phyloP scores from a whole-genome alignment of 2,888 invertebrate genomes.

The Drosophila nr. perissopoda region DNA sequence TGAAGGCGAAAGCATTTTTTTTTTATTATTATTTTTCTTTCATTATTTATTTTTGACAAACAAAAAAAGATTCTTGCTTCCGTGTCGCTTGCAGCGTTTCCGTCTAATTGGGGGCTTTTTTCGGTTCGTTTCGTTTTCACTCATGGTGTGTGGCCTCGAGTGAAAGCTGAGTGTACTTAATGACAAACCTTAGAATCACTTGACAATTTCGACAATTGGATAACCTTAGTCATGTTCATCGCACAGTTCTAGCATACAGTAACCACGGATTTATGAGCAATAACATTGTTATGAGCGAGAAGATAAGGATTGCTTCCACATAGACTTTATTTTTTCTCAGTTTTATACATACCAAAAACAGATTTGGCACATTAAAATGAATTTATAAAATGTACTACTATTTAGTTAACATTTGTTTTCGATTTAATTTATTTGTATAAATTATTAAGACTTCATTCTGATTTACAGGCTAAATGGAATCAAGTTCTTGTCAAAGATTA shows the following conservation, averaged over 20 bases:
- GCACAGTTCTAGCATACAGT: not conserved
- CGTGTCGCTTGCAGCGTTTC: slow-evolving; percentile 25
- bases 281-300: not conserved
- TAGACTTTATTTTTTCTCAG: not conserved
- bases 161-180: slow-evolving; percentile 36
- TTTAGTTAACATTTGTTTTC: not conserved
- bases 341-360: not conserved
- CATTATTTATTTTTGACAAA: not conserved
- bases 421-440: not conserved
- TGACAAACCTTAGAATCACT: slow-evolving; percentile 24
- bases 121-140: slow-evolving; percentile 17
- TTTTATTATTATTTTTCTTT: not conserved
- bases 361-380: not conserved
- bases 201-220: slow-evolving; percentile 10
- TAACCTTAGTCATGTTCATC: slow-evolving; percentile 10
- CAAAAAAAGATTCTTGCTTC: slow-evolving; percentile 33
- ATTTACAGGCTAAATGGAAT: not conserved
- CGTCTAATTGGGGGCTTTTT: slow-evolving; percentile 12
- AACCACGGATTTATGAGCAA: not conserved
- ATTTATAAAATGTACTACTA: not conserved
- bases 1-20: slow-evolving; percentile 49
- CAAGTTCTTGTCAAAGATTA: not conserved
- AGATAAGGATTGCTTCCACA: not conserved
- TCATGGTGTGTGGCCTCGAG: slow-evolving; percentile 16
- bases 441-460: not conserved